Conservation (phyloP, 2,888 invertebrate species). For the Colletes collaris region DNA sequence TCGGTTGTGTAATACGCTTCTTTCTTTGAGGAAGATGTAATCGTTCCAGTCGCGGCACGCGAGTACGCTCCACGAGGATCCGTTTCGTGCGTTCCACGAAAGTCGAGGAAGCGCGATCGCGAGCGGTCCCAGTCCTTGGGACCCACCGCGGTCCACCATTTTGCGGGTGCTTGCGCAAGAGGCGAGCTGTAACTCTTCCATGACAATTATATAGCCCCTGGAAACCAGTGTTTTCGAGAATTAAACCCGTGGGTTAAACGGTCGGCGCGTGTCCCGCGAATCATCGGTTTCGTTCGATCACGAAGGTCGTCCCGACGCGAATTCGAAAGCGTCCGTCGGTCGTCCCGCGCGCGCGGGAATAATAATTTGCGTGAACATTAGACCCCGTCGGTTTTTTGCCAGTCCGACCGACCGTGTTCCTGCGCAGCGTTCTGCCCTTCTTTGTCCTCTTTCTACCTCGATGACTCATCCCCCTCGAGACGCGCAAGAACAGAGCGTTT, state of each 20-base stretch:
- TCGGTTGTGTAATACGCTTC: conserved; percentile 54
- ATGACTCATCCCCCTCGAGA: conserved; percentile 6
- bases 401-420: not conserved
- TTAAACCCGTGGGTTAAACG: conserved; percentile 20
- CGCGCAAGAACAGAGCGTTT: not conserved
- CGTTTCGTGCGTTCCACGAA: conserved; percentile 16
- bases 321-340: conserved; percentile 21
- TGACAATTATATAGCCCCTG: conserved; percentile 24
- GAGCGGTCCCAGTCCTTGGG: conserved; percentile 4
- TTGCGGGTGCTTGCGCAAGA: conserved; percentile 24
- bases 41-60: conserved; percentile 56
- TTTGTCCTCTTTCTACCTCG: not conserved
- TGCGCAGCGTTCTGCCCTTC: not conserved
- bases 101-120: conserved; percentile 12
- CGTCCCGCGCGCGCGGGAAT: conserved; percentile 9
- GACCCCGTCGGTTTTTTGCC: conserved; percentile 2
- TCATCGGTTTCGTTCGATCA: conserved; percentile 11
- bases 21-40: conserved; percentile 50
- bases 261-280: conserved; percentile 20
- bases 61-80: conserved; percentile 35
- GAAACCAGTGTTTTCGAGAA: conserved; percentile 17
- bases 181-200: not conserved
- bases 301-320: conserved; percentile 4
- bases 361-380: conserved; percentile 27
- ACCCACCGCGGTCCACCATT: not conserved